Percentiles rank a stretch among this genome's conserved stretches.
Conservation (phyloP, 2,888 invertebrate species). For the Callosobruchus maculatus region DNA sequence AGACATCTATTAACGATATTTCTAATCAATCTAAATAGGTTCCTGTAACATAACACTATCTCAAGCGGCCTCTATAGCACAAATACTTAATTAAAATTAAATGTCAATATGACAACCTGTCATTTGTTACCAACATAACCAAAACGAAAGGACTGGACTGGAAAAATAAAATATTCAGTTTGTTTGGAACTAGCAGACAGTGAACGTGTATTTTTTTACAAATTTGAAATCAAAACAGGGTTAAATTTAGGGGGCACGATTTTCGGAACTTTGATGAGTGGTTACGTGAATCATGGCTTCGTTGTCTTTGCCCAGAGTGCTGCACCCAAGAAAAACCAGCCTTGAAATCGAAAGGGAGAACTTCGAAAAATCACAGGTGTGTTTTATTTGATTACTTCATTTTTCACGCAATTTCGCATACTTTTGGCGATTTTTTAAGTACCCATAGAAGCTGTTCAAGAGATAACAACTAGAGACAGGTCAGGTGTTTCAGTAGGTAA, state of each 20-base stretch:
- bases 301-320: slow-evolving; percentile 66
- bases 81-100: not conserved
- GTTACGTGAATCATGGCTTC: slow-evolving; percentile 58
- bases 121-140: not conserved
- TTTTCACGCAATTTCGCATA: not conserved
- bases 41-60: not conserved
- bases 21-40: not conserved
- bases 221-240: not conserved
- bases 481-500: not conserved
- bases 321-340: slow-evolving; percentile 72
- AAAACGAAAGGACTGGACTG: not conserved
- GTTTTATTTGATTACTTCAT: slow-evolving; percentile 1
- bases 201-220: not conserved
- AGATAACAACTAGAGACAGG: not conserved
- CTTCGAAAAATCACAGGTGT: slow-evolving; percentile 80
- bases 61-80: too few relatives aligned
- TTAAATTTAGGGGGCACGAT: not conserved
- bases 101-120: not conserved
- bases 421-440: not conserved
- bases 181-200: not conserved
- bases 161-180: not conserved
- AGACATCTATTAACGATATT: not conserved
- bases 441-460: not conserved
- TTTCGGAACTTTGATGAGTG: not conserved
- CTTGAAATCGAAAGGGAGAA: slow-evolving; percentile 76